Evolutionary conservation across 2,113 vertebrate genomes (phyloP), one percentile per base, ranked within the genome.

Genomic region (Callaeas wilsoni): DNA sequence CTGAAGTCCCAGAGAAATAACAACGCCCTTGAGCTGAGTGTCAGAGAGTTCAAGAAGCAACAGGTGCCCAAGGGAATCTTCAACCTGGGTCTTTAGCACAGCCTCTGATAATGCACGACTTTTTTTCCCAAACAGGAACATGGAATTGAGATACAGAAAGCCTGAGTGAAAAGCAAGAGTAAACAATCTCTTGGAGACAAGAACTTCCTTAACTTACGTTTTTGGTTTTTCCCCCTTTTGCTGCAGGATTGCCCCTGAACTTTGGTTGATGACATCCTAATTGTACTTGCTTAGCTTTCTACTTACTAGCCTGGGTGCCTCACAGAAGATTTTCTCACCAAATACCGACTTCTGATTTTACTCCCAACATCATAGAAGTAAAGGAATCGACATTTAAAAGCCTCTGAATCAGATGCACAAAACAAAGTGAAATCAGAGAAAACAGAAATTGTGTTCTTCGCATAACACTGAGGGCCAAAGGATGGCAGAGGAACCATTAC

Each of bases 61-160:
- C 47, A 89, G 81, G 77, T 91, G 56, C 50, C 46, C 73, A 70
- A 84, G 55, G 29, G 65, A 78, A 55, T 63, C 69, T 78, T 44
- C 84, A 74, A 4, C 60, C 47, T 59, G 35, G 56, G 44, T 75
- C 81, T 83, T 79, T 37, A 47, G 33, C 73, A 65, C 16, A 49
- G 71, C 7, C 44, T 41, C 41, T 30, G 55, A 63, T 1, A 67
- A 14, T 1, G 4, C 53, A 37, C 0, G 0, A 22, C 32, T 29
- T 65, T 69, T 79, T 49, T 22, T 11, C 60, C 44, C 50, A 55
- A 77, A 87, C 7, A n/a, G 33, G 30, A 86, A 87, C 82, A 84
- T 33, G 42, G 41, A 74, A 73, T 1, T 35, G 47, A 94, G 41
- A 81, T 49, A 52, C 6, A 47, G 30, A 42, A 10, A 69, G 63